Percentiles rank a stretch among this genome's conserved stretches.
These are phyloP conservation scores for Micromesistius poutassou DNA, from an alignment of 2,797 vertebrate genomes.

Conservation along the genomic window DNA sequence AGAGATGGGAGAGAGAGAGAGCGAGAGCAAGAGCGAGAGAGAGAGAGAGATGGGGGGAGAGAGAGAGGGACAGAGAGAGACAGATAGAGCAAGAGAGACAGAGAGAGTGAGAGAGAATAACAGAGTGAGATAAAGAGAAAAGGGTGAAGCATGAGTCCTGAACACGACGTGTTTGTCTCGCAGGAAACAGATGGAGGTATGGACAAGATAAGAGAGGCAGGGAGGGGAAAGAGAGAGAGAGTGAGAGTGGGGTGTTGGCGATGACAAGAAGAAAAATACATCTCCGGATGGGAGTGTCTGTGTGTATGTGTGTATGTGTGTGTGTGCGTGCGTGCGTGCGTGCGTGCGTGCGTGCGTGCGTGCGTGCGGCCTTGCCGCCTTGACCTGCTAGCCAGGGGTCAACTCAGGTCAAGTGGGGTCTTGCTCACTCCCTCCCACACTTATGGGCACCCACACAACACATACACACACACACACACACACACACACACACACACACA, in stretches of 20 bases:
- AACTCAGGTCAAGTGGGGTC: constrained; percentile 43
- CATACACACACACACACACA: constrained; percentile 11
- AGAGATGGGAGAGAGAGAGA: no score
- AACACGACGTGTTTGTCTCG: no score
- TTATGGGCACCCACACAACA: neutral
- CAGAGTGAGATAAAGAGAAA: no score
- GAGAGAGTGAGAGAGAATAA: neutral
- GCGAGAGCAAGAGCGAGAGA: neutral
- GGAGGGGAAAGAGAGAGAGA: neutral
- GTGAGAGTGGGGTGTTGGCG: neutral
- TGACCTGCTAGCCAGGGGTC: constrained; percentile 54
- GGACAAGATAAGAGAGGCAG: neutral
- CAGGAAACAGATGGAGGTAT: no score
- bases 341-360: constrained; percentile 20
- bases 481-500: constrained; percentile 6
- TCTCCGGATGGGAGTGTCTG: neutral
- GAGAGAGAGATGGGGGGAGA: no score
- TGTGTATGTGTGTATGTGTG: constrained; percentile 14
- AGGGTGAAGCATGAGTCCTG: no score
- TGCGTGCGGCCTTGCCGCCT: constrained; percentile 41
- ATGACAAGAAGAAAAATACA: neutral
- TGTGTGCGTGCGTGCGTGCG: neutral
- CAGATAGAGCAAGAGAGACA: neutral
- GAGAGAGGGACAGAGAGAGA: no score
- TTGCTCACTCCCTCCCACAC: neutral